Evolutionary conservation across 1,140 invertebrate species (phyloP).

Genomic region (Microvelia longipes): DNA sequence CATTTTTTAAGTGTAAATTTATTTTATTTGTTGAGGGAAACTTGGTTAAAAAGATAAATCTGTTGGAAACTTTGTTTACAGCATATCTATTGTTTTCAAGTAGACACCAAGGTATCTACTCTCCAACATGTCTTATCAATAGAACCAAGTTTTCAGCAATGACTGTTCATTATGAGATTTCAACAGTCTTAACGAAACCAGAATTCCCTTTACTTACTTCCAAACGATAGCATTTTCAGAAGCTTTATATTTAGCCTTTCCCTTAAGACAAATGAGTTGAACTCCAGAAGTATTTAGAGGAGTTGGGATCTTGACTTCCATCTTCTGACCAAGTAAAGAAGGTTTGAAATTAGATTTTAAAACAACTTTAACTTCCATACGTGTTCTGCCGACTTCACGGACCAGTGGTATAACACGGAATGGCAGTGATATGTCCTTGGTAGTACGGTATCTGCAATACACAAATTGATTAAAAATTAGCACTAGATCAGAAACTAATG

Average conservation of each 20-base stretch:
- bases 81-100: no score
- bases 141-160: no score
- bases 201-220: slow-evolving; percentile 70
- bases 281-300: slow-evolving; percentile 97
- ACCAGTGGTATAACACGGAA: slow-evolving; percentile 98
- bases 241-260: slow-evolving; percentile 99
- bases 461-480: slow-evolving; percentile 5
- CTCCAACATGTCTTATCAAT: background rate
- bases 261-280: slow-evolving; percentile 96
- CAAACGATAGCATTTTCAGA: slow-evolving; percentile 99
- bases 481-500: no score
- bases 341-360: slow-evolving; percentile 99
- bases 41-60: no score
- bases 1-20: no score
- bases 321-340: slow-evolving; percentile 94
- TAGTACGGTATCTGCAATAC: slow-evolving; percentile 77
- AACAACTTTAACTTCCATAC: slow-evolving; percentile 99
- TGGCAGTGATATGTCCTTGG: slow-evolving; percentile 98
- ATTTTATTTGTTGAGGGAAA: no score
- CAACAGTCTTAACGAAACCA: no score
- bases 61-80: no score
- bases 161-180: background rate
- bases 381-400: slow-evolving; percentile 90
- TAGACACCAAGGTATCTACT: background rate
- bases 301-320: slow-evolving; percentile 97